Evolutionary conservation across 2,797 vertebrate species (phyloP), one percentile per base, ranked within the genome.

Genomic region (Acrossocheilus fasciatus): DNA sequence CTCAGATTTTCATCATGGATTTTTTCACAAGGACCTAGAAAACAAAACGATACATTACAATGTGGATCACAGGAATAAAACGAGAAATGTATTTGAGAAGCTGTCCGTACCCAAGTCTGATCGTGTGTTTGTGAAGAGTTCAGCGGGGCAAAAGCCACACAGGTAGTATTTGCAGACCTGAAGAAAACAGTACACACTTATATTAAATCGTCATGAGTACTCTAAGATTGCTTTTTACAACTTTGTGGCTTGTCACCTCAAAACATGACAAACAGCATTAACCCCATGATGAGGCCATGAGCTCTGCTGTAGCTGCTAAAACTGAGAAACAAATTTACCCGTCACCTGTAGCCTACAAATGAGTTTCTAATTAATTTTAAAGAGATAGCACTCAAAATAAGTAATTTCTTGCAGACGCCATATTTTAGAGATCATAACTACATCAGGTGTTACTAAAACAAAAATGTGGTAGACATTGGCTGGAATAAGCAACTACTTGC

Each of bases 141-240:
- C 98, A 75, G 98, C 98, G 57, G 98, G 98, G 89, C 98, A 99
- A 94, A 99, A 99, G 68, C 98, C 98, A 94, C 98, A 99, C 85
- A 99, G 96, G 91, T 99, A 99, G 89, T 99, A 99, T 89, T 98
- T 98, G 93, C 98, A 99, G 43, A 99, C 98, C 98, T 99, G 91
- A 36, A 54, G 23, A 20, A 87, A 82, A 20, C 11, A 36, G 6
- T 10, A 14, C 23, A 34, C 17, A 2, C 52, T 36, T 79, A 86
- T 4, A n/a, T 66, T 18, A 79, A 78, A 4, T 7, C 0, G 23
- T 41, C 52, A 78, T 0, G 0, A 17, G 6, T 73, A 47, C 45
- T n/a, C n/a, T n/a, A n/a, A 43, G 43, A 43, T 26, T 11, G 30
- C 12, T 74, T 47, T 17, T 12, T 15, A 23, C 4, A 12, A 23